These are phyloP conservation scores for human (Homo sapiens) DNA, from an alignment of 2,113 vertebrate species.

Conservation along the genomic window DNA sequence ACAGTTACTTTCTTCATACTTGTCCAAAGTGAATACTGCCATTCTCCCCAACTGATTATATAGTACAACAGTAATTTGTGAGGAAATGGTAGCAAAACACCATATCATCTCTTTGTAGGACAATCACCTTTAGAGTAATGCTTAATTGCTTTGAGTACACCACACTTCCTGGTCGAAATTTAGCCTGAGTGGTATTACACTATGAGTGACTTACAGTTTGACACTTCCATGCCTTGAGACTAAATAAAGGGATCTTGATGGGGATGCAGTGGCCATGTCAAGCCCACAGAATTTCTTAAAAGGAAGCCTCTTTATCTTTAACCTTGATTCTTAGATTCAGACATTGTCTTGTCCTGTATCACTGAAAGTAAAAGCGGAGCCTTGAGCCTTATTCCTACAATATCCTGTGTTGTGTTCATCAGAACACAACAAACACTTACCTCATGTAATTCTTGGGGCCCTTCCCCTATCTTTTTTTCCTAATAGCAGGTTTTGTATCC, in stretches of 20 bases:
- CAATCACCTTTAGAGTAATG: rapidly evolving
- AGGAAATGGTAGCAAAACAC: background rate
- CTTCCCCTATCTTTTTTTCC: too few species aligned
- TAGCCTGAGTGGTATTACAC: rapidly evolving
- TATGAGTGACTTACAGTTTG: rapidly evolving
- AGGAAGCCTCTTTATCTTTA: background rate
- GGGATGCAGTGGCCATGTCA: rapidly evolving
- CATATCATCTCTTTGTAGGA: background rate
- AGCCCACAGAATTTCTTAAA: rapidly evolving
- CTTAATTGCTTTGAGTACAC: background rate
- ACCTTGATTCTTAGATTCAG: too few species aligned
- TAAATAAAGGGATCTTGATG: rapidly evolving
- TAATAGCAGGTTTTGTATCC: background rate
- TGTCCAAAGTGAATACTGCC: rapidly evolving
- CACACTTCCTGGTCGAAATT: rapidly evolving
- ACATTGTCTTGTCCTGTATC: background rate
- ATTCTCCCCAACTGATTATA: rapidly evolving
- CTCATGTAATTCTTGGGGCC: rapidly evolving
- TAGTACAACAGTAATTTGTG: background rate
- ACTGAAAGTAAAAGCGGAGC: background rate
- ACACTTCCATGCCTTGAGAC: rapidly evolving
- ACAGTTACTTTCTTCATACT: rapidly evolving
- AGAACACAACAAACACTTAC: rapidly evolving
- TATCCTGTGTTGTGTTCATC: too few species aligned
- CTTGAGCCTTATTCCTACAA: rapidly evolving